A percentile compares a stretch with the other conserved stretches of the same genome.
Evolutionary conservation across 2,797 vertebrate species (phyloP).

Genomic region (Poecilia wingei): DNA sequence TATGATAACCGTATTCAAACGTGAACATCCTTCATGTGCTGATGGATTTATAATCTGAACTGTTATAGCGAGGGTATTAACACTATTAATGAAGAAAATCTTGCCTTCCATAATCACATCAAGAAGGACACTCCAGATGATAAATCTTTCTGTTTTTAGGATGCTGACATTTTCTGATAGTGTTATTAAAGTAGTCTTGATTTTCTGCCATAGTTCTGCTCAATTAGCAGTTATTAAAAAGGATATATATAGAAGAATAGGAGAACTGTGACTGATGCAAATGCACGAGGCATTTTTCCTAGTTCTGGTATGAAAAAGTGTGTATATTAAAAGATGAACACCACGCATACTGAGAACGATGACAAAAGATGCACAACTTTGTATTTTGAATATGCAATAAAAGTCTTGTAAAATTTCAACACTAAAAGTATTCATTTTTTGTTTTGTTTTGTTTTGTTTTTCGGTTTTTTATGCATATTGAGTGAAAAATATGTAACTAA

Average conservation of each 20-base stretch:
- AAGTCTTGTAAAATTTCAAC: not conserved
- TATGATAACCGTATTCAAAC: constrained; percentile 53
- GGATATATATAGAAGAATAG: no score
- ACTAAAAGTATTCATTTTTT: not conserved
- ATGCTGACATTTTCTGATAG: not conserved
- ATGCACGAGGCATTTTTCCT: not conserved
- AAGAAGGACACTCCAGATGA: not conserved
- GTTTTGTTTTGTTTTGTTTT: not conserved
- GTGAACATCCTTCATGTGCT: constrained; percentile 20
- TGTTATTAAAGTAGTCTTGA: not conserved
- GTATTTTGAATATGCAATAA: not conserved
- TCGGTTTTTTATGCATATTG: not conserved
- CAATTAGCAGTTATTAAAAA: not conserved
- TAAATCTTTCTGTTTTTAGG: not conserved
- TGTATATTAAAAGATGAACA: not conserved
- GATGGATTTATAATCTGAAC: not conserved
- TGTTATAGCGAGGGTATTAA: not conserved
- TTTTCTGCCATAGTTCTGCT: not conserved
- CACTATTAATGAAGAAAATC: not conserved
- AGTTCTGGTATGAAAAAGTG: not conserved
- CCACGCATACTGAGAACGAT: not conserved
- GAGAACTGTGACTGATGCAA: not conserved
- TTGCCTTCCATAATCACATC: not conserved
- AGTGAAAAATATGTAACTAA: not conserved
- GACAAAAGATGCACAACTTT: not conserved